A percentile compares a stretch with the other conserved stretches of the same genome.
phyloP scores from a whole-genome alignment of 1,140 invertebrate genomes.

The Macrotrachela quadricornifera region DNA sequence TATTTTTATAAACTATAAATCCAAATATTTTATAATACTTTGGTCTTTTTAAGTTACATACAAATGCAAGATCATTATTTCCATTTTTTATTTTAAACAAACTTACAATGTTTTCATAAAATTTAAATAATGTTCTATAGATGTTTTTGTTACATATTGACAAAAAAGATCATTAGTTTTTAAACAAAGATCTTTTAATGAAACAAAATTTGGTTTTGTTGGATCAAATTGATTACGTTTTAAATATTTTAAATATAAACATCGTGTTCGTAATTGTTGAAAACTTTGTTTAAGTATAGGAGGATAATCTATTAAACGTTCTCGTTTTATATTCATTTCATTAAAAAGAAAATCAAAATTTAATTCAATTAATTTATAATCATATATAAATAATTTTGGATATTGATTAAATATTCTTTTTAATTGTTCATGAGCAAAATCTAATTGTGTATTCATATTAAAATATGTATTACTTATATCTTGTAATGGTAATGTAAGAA shows the following conservation, averaged over 20 bases:
- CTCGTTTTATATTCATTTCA: slow-evolving; percentile 50
- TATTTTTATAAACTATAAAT: too few species aligned
- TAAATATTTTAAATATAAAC: slow-evolving; percentile 50
- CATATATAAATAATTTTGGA: slow-evolving; percentile 9
- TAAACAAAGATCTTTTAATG: slow-evolving; percentile 40
- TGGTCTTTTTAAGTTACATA: too few species aligned
- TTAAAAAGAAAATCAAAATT: slow-evolving; percentile 34
- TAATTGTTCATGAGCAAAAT: slow-evolving; percentile 33
- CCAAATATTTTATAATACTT: too few species aligned
- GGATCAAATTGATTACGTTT: slow-evolving; percentile 58
- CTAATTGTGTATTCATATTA: slow-evolving; percentile 29
- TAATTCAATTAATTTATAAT: background rate
- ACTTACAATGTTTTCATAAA: slow-evolving; percentile 62
- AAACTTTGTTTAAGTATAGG: slow-evolving; percentile 43
- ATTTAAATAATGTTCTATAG: slow-evolving; percentile 49
- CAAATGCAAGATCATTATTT: too few species aligned
- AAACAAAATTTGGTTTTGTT: slow-evolving; percentile 51
- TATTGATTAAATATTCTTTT: slow-evolving; percentile 41
- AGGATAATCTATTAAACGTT: slow-evolving; percentile 41
- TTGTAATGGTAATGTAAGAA: slow-evolving; percentile 40
- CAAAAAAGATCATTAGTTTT: slow-evolving; percentile 57
- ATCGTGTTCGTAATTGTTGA: slow-evolving; percentile 41
- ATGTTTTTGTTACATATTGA: slow-evolving; percentile 48
- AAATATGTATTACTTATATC: slow-evolving; percentile 14
- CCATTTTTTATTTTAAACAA: too few species aligned